Base-by-base conservation (phyloP, 2,797 vertebrate genomes). In the Astyanax mexicanus region DNA sequence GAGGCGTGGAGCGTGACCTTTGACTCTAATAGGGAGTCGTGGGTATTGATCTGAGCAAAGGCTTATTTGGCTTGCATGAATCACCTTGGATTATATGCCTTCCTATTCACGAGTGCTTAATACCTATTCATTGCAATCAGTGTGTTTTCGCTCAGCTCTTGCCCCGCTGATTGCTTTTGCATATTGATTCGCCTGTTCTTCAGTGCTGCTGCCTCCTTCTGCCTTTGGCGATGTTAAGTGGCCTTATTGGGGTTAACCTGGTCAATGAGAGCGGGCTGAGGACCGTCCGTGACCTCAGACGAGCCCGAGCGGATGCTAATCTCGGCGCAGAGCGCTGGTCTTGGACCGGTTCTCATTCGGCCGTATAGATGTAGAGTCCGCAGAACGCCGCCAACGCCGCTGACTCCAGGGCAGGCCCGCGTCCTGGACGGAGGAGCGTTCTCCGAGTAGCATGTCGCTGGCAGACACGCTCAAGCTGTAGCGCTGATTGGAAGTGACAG, bases 51-150 rank as follows among this genome's bases (percentile, higher is more conserved):
- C 75, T 69, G n/a, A 38, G 54, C 45, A 44, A 77, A 17, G 5
- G 57, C 49, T 61, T 81, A 75, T 77, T 77, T 79, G 65, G 67
- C 74, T 62, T 58, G 74, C 80, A 80, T 81, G 80, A 80, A 61
- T 84, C 77, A 80, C 62, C 57, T 64, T 69, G 69, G 79, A 81
- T 80, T 77, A 60, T 74, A 75, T 72, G 62, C 42, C 64, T 75
- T 78, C 71, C 62, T 78, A 75, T 84, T 84, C 74, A 81, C n/a
- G 66, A 77, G 72, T 57, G 64, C 75, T 80, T 84, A 81, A 81
- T 81, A 80, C 71, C 74, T 79, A 74, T 77, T 80, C 74, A 80
- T 84, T 84, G 81, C 72, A 80, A 77, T 80, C 82, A 60, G 74
- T 75, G 45, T 81, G 82, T 81, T 81, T 81, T 77, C 71, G 72